Evolutionary conservation across 2,888 invertebrate genomes (phyloP).

Genomic region (Caenorhabditis virilis): DNA sequence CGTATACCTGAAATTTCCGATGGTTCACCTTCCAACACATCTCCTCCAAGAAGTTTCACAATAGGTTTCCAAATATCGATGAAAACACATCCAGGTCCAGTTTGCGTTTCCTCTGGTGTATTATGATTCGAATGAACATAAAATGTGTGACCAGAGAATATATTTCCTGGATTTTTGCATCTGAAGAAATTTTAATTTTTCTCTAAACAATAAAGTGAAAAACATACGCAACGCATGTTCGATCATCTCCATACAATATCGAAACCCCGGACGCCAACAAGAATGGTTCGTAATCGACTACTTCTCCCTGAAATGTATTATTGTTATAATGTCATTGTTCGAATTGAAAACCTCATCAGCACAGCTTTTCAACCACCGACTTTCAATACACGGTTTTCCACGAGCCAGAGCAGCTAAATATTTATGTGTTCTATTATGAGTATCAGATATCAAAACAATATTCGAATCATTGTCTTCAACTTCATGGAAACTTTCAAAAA

Average conservation of each 20-base stretch:
- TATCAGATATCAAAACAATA: slow-evolving; percentile 76
- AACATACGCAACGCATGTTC: background rate
- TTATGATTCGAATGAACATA: slow-evolving; percentile 51
- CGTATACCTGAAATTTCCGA: too few species aligned
- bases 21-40: slow-evolving; percentile 18
- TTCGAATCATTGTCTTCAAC: too few species aligned
- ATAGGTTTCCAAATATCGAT: slow-evolving; percentile 66
- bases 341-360: too few species aligned
- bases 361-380: slow-evolving; percentile 78
- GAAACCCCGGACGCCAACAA: slow-evolving; percentile 60
- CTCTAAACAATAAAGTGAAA: background rate
- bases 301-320: slow-evolving; percentile 44
- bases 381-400: slow-evolving; percentile 76
- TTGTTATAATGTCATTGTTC: too few species aligned
- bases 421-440: slow-evolving; percentile 79
- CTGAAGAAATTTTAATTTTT: slow-evolving; percentile 27
- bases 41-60: slow-evolving; percentile 57
- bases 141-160: slow-evolving; percentile 54
- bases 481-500: slow-evolving; percentile 54
- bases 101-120: slow-evolving; percentile 12
- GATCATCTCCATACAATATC: slow-evolving; percentile 30
- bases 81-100: slow-evolving; percentile 37
- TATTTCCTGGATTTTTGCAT: slow-evolving; percentile 46
- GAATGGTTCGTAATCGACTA: slow-evolving; percentile 45
- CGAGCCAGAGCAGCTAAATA: slow-evolving; percentile 79